Evolutionary conservation across 2,113 vertebrate species (phyloP), one percentile per base, ranked within the genome.

Genomic region (Neotoma lepida): DNA sequence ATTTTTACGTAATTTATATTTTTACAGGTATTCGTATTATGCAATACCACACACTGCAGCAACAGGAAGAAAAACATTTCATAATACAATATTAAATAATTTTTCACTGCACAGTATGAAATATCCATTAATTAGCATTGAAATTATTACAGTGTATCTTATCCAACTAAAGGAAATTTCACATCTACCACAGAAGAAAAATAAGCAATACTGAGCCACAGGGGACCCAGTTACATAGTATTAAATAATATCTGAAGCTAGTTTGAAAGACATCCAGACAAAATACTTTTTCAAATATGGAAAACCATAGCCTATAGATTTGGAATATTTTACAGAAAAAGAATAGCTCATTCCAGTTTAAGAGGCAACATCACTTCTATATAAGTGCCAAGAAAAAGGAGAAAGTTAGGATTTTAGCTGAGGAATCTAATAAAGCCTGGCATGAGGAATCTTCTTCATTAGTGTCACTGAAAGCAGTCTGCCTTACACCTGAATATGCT

Each of bases 1-100:
- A 96, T 96, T 97, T 97, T 97, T 98, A 98, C 98, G 97, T 98
- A 95, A 97, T 98, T 97, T 98, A 98, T 98, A 98, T 98, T 98
- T 98, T 98, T 98, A 98, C 98, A 98, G 97, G 98, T 98, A 98
- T 98, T 98, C 98, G 98, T 98, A 98, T 97, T 98, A 98, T 97
- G 98, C 98, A 98, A 98, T 98, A 98, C 97, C 98, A 98, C 98
- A 98, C 98, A 98, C 98, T 97, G 97, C 97, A 96, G 98, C 86
- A 96, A 98, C 98, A 98, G 97, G 98, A 98, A 98, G 97, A 97
- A 98, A 98, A 98, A 98, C 98, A 98, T 98, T 98, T 98, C 97
- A 98, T 98, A 98, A 98, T 98, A 98, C 98, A 98, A 98, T 98
- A 97, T 98, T 98, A 98, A 98, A 98, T 98, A 96, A 97, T 98